Conservation (phyloP, 2,113 vertebrate species). For the Actenoides hombroni region DNA sequence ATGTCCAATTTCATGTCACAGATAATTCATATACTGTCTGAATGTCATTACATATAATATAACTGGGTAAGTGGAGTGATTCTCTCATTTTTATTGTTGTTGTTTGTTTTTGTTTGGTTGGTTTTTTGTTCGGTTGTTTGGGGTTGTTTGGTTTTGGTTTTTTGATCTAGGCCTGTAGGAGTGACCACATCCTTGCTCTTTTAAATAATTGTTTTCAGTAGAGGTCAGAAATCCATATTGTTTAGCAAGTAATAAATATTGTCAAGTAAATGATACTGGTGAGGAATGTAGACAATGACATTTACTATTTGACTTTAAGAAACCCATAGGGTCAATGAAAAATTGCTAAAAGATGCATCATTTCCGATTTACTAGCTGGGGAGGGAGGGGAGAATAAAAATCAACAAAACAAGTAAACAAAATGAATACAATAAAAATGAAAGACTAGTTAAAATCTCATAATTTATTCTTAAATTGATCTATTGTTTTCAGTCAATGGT, state of each 20-base stretch:
- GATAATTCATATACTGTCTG: neutral
- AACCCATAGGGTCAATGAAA: neutral
- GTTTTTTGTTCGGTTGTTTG: too few relatives aligned
- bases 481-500: neutral
- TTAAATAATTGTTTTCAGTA: neutral
- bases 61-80: neutral
- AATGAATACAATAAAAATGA: neutral
- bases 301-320: conserved; percentile 27
- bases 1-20: neutral
- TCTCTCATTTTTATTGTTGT: neutral
- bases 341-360: neutral
- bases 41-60: neutral
- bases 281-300: conserved; percentile 4
- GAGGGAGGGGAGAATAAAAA: accelerated
- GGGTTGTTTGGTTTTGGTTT: too few relatives aligned
- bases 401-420: neutral
- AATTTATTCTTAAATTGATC: neutral
- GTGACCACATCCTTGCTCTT: neutral
- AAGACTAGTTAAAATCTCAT: neutral
- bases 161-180: neutral
- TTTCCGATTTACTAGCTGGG: neutral
- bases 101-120: too few relatives aligned
- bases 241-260: conserved; percentile 13
- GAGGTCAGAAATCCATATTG: neutral
- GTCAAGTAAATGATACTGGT: conserved; percentile 15